A percentile compares a stretch with the other conserved stretches of the same genome.
Conservation (phyloP, 2,797 vertebrate genomes). For the Schizopygopsis malacanthus region DNA sequence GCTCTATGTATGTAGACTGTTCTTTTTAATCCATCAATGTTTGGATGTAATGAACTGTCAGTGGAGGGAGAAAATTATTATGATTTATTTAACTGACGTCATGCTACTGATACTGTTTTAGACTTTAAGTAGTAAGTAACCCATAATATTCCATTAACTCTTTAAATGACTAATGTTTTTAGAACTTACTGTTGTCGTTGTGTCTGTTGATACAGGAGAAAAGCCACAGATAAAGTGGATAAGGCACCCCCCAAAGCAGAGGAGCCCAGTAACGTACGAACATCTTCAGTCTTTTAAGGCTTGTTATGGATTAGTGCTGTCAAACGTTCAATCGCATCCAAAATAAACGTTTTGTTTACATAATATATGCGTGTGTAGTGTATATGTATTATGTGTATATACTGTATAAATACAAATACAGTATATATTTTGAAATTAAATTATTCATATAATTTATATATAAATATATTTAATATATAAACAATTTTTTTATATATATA, state of each 20-base stretch:
- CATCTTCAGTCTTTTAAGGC: background rate
- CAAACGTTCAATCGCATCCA: background rate
- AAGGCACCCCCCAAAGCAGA: slow-evolving; percentile 73
- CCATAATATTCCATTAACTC: background rate
- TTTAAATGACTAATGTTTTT: background rate
- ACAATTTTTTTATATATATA: no score
- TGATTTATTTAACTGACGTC: background rate
- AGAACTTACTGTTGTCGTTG: background rate
- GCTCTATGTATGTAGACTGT: background rate
- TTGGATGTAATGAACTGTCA: background rate
- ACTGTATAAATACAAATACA: no score
- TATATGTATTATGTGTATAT: no score
- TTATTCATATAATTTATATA: no score
- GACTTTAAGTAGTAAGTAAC: background rate
- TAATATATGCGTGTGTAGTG: background rate
- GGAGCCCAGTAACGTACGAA: slow-evolving; percentile 74
- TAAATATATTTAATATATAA: no score
- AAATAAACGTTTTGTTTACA: background rate
- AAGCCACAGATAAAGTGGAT: slow-evolving; percentile 79
- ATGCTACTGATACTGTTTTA: background rate
- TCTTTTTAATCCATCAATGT: background rate
- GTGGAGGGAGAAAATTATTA: background rate
- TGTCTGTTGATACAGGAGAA: slow-evolving; percentile 72
- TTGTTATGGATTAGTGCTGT: background rate
- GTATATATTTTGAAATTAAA: no score